Conservation (phyloP, 2,888 invertebrate species). For the Heliothis peltigera region DNA sequence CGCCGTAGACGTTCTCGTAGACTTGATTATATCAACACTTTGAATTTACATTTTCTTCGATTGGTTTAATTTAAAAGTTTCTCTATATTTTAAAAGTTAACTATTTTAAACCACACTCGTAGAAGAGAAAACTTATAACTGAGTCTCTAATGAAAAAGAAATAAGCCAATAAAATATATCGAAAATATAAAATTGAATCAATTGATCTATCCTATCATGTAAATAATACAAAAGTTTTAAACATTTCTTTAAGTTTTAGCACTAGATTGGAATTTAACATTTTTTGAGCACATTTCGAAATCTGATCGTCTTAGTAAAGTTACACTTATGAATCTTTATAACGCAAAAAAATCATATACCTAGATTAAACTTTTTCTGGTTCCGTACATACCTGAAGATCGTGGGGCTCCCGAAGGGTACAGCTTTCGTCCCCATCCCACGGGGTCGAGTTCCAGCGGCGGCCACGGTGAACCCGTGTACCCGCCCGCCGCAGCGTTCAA, state of each 20-base stretch:
- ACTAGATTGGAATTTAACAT: not conserved
- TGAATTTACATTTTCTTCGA: slow-evolving; percentile 24
- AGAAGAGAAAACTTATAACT: too few species aligned
- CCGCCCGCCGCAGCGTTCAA: slow-evolving; percentile 92
- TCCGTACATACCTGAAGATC: slow-evolving; percentile 88
- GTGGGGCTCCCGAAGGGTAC: slow-evolving; percentile 93
- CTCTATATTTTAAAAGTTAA: not conserved
- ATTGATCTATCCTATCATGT: too few species aligned
- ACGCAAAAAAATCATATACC: not conserved
- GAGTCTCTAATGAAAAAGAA: too few species aligned
- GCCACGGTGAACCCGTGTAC: slow-evolving; percentile 95
- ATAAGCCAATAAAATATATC: too few species aligned
- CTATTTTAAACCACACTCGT: not conserved
- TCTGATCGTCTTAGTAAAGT: not conserved
- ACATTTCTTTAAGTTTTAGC: not conserved
- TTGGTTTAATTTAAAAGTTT: not conserved
- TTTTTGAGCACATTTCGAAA: not conserved
- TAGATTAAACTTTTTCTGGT: slow-evolving; percentile 23
- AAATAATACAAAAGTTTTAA: not conserved
- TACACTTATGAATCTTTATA: not conserved
- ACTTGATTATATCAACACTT: slow-evolving; percentile 64
- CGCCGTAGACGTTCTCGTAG: slow-evolving; percentile 71
- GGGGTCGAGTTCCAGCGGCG: slow-evolving; percentile 93
- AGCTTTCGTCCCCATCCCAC: slow-evolving; percentile 95
- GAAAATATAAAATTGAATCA: too few species aligned